These are phyloP conservation scores for Chalcis sispes DNA, from an alignment of 2,888 invertebrate genomes.

Conservation along the genomic window DNA sequence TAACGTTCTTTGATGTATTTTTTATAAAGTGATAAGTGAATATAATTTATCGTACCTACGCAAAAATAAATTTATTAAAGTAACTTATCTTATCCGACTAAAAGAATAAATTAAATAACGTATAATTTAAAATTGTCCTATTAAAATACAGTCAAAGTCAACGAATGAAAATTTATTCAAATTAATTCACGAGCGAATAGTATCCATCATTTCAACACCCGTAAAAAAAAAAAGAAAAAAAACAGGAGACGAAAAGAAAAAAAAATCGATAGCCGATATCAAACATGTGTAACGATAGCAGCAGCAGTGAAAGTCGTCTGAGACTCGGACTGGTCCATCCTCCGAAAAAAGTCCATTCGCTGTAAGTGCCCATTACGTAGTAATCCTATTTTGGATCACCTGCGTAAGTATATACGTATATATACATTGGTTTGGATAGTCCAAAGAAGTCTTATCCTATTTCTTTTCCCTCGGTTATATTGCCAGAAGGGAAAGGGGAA, in stretches of 20 bases:
- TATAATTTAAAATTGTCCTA: too few relatives aligned
- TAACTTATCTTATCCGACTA: too few relatives aligned
- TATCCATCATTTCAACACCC: slow-evolving; percentile 21
- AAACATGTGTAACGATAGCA: slow-evolving; percentile 14
- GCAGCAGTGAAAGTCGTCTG: too few relatives aligned
- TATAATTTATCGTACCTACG: too few relatives aligned
- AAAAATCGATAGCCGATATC: slow-evolving; percentile 37
- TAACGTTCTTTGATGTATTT: too few relatives aligned
- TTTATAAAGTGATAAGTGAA: too few relatives aligned
- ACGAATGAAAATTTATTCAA: slow-evolving; percentile 20
- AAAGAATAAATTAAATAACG: too few relatives aligned
- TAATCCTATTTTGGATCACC: slow-evolving; percentile 33
- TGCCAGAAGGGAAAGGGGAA: too few relatives aligned
- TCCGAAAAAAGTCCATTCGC: slow-evolving; percentile 34
- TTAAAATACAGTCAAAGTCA: not conserved
- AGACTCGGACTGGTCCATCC: not conserved
- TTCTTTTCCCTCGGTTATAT: not conserved
- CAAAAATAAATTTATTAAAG: too few relatives aligned
- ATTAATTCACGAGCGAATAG: slow-evolving; percentile 8
- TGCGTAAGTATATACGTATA: not conserved
- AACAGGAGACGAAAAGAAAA: slow-evolving; percentile 10
- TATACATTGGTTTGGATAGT: not conserved
- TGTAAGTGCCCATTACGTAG: slow-evolving; percentile 42
- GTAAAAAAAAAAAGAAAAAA: not conserved
- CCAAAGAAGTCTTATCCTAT: slow-evolving; percentile 3